These are phyloP conservation scores for Coilia nasus DNA, from an alignment of 2,797 vertebrate genomes.

Conservation along the genomic window DNA sequence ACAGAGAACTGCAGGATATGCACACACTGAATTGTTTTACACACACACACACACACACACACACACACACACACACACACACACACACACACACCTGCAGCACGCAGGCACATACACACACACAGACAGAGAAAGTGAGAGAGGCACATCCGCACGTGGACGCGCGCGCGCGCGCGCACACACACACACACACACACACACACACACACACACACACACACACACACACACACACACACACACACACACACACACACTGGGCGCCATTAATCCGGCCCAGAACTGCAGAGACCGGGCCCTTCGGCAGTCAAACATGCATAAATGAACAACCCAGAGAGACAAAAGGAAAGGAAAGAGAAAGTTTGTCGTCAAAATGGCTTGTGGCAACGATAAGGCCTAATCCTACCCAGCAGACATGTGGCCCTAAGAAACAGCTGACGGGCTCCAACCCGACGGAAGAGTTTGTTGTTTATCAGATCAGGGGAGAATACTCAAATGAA, in stretches of 20 bases:
- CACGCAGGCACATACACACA: too few relatives aligned
- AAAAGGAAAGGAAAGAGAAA: neutral
- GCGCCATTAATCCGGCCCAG: neutral
- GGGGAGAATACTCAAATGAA: neutral
- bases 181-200: too few relatives aligned
- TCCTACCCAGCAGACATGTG: neutral
- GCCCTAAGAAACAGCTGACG: neutral
- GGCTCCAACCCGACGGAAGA: neutral
- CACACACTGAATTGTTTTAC: neutral
- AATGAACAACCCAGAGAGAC: neutral
- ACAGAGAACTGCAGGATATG: too few relatives aligned
- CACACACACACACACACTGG: neutral
- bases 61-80: neutral
- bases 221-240: neutral
- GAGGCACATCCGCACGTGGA: too few relatives aligned
- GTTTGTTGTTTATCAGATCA: slow-evolving; percentile 10
- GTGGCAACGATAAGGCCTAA: neutral
- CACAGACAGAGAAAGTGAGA: too few relatives aligned
- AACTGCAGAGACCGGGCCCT: neutral
- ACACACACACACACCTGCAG: too few relatives aligned
- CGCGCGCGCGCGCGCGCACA: too few relatives aligned
- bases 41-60: neutral
- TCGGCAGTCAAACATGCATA: neutral
- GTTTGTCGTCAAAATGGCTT: neutral
- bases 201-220: too few relatives aligned